Percentiles rank a stretch among this genome's conserved stretches.
These are phyloP conservation scores for Holothuria scabra DNA, from an alignment of 53 echinoderm and acorn worm species.

Conservation along the genomic window DNA sequence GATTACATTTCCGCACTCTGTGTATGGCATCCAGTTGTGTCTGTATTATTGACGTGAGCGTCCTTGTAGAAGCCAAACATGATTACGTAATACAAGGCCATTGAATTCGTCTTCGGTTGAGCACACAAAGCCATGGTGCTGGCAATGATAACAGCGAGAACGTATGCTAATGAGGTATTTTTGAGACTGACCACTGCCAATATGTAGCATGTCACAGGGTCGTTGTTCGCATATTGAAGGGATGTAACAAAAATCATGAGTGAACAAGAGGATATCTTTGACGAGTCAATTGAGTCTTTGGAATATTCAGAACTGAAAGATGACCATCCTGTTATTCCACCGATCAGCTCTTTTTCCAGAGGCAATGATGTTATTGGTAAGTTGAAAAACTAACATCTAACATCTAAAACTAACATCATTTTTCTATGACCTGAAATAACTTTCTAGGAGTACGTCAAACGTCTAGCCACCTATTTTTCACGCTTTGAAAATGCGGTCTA, in stretches of 20 bases:
- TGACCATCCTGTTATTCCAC: constrained; percentile 49
- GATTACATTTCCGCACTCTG: too few relatives aligned
- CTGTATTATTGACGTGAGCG: too few relatives aligned
- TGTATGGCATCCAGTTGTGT: too few relatives aligned
- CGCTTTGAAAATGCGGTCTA: too few relatives aligned
- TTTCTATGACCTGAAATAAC: too few relatives aligned
- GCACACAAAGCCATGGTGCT: constrained; percentile 7
- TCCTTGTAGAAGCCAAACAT: constrained; percentile 31
- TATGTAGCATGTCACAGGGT: constrained; percentile 4
- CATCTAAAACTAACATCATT: too few relatives aligned
- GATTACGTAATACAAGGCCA: constrained; percentile 40
- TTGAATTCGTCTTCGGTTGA: constrained; percentile 23
- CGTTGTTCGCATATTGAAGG: not conserved
- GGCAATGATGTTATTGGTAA: constrained; percentile 9
- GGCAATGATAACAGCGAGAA: constrained; percentile 3
- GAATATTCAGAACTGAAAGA: constrained; percentile 13
- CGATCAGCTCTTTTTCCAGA: constrained; percentile 58
- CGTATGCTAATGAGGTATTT: constrained; percentile 32
- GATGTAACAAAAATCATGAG: constrained; percentile 18
- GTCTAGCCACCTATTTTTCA: too few relatives aligned
- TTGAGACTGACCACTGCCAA: not conserved
- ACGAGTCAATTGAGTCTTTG: constrained; percentile 24
- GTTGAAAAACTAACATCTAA: not conserved
- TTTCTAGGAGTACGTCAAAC: too few relatives aligned
- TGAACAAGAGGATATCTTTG: constrained; percentile 14